Percentiles rank a stretch among this genome's conserved stretches.
Conservation (phyloP, 2,888 invertebrate genomes). For the Drosophila setosimentum region DNA sequence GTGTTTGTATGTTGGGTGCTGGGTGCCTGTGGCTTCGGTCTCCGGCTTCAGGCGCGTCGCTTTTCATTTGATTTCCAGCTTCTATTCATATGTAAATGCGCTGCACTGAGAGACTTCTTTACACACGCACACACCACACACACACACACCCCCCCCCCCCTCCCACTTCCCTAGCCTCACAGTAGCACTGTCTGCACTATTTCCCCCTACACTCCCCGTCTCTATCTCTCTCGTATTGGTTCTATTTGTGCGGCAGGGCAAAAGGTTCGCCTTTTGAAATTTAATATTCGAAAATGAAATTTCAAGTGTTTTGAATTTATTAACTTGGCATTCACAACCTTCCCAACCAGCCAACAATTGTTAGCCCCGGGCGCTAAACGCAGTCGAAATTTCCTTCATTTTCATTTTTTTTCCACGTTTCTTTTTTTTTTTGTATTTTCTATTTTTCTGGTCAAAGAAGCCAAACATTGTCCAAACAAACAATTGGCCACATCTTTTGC, state of each 20-base stretch:
- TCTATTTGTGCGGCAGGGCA: slow-evolving; percentile 9
- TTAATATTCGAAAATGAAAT: slow-evolving; percentile 69
- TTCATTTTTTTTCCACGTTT: no score
- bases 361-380: not conserved
- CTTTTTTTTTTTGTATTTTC: not conserved
- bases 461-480: slow-evolving; percentile 47
- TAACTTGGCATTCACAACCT: slow-evolving; percentile 45
- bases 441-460: slow-evolving; percentile 48
- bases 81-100: slow-evolving; percentile 75
- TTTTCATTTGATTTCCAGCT: slow-evolving; percentile 55
- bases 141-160: slow-evolving; percentile 1
- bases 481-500: slow-evolving; percentile 40
- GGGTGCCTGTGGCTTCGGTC: slow-evolving; percentile 21
- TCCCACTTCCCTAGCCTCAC: not conserved
- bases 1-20: slow-evolving; percentile 12
- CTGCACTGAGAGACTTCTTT: slow-evolving; percentile 9
- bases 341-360: slow-evolving; percentile 2
- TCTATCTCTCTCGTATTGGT: not conserved
- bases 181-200: not conserved
- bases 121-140: slow-evolving; percentile 25
- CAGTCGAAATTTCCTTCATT: slow-evolving; percentile 4
- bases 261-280: slow-evolving; percentile 46
- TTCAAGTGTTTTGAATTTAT: slow-evolving; percentile 76
- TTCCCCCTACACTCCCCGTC: not conserved
- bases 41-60: slow-evolving; percentile 28